phyloP scores from a whole-genome alignment of 1,140 invertebrate species.

The Paraescarpia echinospica region DNA sequence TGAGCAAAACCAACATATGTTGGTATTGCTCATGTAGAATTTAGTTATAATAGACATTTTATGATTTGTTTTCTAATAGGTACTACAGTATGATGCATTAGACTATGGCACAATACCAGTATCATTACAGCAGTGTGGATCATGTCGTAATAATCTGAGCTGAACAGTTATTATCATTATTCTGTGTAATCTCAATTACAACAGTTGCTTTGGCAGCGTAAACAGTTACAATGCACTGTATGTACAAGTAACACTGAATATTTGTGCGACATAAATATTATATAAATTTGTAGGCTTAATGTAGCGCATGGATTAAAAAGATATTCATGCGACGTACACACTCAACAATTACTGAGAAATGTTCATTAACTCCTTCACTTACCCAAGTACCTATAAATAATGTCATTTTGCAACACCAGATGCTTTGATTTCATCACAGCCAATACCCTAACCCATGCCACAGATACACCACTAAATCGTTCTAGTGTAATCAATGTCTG shows the following conservation, averaged over 20 bases:
- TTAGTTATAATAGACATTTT: background rate
- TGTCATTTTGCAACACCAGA: background rate
- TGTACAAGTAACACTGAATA: background rate
- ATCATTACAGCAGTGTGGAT: background rate
- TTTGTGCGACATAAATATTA: background rate
- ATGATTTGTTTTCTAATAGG: background rate
- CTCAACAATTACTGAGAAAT: background rate
- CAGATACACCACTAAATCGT: no score
- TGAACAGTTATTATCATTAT: background rate
- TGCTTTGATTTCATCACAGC: background rate
- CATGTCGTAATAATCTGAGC: background rate
- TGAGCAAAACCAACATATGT: no score
- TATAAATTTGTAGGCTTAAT: no score
- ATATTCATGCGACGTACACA: background rate
- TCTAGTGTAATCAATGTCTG: no score
- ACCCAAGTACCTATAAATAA: background rate
- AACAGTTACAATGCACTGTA: background rate
- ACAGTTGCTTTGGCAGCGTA: background rate
- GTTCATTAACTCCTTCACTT: background rate
- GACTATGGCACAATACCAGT: background rate
- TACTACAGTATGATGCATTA: background rate
- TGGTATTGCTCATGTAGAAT: background rate
- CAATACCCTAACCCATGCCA: background rate
- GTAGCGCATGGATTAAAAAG: background rate
- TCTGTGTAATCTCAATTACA: background rate